A percentile compares a stretch with the other conserved stretches of the same genome.
These are phyloP conservation scores for Tautogolabrus adspersus DNA, from an alignment of 2,113 vertebrate species.

Conservation along the genomic window DNA sequence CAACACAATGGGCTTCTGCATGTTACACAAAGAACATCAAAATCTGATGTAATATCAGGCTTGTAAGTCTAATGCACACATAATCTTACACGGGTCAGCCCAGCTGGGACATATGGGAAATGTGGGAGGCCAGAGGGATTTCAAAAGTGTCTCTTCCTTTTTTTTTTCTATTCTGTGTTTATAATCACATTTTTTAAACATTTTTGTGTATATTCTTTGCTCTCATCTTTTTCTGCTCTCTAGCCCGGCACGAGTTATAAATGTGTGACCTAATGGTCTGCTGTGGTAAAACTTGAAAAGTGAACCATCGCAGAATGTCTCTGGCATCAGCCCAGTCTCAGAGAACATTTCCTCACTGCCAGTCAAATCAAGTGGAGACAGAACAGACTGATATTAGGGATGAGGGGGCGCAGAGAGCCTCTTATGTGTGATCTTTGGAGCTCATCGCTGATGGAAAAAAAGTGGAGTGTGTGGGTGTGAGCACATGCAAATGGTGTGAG, in stretches of 20 bases:
- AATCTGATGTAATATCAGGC: not conserved
- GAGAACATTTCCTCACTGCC: constrained; percentile 60
- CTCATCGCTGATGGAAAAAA: constrained; percentile 50
- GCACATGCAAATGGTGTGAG: constrained; percentile 58
- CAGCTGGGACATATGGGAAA: not conserved
- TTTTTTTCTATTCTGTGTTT: not conserved
- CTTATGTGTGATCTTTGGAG: constrained; percentile 64
- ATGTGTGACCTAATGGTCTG: constrained; percentile 59
- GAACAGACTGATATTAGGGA: constrained; percentile 60
- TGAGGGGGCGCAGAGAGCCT: constrained; percentile 69
- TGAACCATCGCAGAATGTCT: constrained; percentile 39
- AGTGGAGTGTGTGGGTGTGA: constrained; percentile 57
- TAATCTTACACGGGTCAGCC: not conserved
- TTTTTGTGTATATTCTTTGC: constrained; percentile 28
- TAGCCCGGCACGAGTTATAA: constrained; percentile 49
- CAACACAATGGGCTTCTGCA: too few species aligned
- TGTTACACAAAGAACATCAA: too few species aligned
- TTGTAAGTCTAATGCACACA: not conserved
- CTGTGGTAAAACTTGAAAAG: constrained; percentile 50
- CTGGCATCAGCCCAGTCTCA: constrained; percentile 57
- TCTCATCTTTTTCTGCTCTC: constrained; percentile 10
- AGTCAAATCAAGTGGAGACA: constrained; percentile 58
- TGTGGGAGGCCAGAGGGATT: not conserved
- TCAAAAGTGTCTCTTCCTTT: constrained; percentile 4
- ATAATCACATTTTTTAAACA: not conserved